Conservation (phyloP, 2,113 vertebrate species). For the Sceloporus undulatus region DNA sequence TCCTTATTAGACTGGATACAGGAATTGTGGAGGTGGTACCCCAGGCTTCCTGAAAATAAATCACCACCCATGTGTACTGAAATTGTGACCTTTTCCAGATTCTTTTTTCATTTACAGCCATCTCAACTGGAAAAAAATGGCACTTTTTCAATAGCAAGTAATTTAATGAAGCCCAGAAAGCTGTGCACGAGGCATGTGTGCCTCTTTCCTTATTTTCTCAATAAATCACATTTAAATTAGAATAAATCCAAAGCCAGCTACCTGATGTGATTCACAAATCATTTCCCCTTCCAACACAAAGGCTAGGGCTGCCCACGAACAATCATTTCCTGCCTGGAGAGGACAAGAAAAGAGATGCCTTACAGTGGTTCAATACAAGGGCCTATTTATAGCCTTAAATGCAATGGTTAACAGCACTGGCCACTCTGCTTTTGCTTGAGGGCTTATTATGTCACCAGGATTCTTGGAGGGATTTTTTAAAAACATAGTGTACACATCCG, state of each 20-base stretch:
- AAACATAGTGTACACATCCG: not conserved
- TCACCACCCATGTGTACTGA: constrained; percentile 10
- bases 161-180: constrained; percentile 35
- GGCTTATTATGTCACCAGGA: not conserved
- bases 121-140: constrained; percentile 12
- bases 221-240: constrained; percentile 60
- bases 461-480: constrained; percentile 16
- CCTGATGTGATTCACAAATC: constrained; percentile 63
- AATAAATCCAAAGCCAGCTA: constrained; percentile 51
- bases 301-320: constrained; percentile 39
- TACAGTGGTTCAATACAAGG: constrained; percentile 38
- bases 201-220: constrained; percentile 46
- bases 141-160: constrained; percentile 26
- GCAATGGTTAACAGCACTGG: accelerated
- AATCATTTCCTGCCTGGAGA: constrained; percentile 36
- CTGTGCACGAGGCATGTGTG: constrained; percentile 12
- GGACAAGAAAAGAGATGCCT: constrained; percentile 46
- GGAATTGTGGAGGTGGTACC: constrained; percentile 12
- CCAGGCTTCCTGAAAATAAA: not conserved
- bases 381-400: constrained; percentile 46
- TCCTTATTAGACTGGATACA: not conserved
- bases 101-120: constrained; percentile 1
- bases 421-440: not conserved
- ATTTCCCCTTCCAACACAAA: constrained; percentile 56
- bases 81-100: not conserved